A percentile compares a stretch with the other conserved stretches of the same genome.
Evolutionary conservation across 1,140 invertebrate genomes (phyloP).

Genomic region (Dendroctonus ponderosae): DNA sequence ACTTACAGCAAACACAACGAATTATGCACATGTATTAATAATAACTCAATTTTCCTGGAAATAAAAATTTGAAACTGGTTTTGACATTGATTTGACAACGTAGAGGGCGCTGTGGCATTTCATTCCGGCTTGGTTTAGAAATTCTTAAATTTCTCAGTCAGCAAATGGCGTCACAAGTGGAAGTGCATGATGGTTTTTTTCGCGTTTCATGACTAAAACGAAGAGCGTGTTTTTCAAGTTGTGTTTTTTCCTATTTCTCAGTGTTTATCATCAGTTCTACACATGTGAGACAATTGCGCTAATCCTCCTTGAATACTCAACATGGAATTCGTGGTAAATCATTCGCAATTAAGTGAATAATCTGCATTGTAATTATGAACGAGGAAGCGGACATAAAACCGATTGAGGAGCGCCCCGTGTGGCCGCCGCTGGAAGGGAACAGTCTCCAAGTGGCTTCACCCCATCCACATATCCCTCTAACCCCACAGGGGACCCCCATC

Average conservation of each 20-base stretch:
- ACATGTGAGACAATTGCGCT: slow-evolving; percentile 13
- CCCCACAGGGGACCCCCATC: slow-evolving; percentile 45
- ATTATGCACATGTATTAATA: too few species aligned
- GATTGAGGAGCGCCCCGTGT: slow-evolving; percentile 41
- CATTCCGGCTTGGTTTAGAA: slow-evolving; percentile 37
- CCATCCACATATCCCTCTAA: slow-evolving; percentile 42
- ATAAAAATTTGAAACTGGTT: too few species aligned
- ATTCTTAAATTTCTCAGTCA: slow-evolving; percentile 47
- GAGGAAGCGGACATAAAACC: slow-evolving; percentile 46
- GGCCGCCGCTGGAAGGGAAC: slow-evolving; percentile 43
- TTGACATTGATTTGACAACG: too few species aligned
- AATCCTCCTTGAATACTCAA: slow-evolving; percentile 3
- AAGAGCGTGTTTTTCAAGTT: slow-evolving; percentile 34
- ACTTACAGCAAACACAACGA: too few species aligned
- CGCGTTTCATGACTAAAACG: slow-evolving; percentile 49
- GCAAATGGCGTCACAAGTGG: slow-evolving; percentile 51
- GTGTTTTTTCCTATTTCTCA: slow-evolving; percentile 29
- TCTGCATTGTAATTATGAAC: slow-evolving; percentile 45
- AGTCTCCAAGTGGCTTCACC: slow-evolving; percentile 39
- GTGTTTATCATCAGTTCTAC: slow-evolving; percentile 13
- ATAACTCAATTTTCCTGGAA: too few species aligned
- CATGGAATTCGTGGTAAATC: slow-evolving; percentile 30
- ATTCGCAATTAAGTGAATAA: slow-evolving; percentile 31
- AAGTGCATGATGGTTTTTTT: slow-evolving; percentile 48
- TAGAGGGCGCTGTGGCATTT: slow-evolving; percentile 9